Evolutionary conservation across 92 coral and sea anemone genomes (phyloP).

Genomic region (Isaurus tuberculatus): DNA sequence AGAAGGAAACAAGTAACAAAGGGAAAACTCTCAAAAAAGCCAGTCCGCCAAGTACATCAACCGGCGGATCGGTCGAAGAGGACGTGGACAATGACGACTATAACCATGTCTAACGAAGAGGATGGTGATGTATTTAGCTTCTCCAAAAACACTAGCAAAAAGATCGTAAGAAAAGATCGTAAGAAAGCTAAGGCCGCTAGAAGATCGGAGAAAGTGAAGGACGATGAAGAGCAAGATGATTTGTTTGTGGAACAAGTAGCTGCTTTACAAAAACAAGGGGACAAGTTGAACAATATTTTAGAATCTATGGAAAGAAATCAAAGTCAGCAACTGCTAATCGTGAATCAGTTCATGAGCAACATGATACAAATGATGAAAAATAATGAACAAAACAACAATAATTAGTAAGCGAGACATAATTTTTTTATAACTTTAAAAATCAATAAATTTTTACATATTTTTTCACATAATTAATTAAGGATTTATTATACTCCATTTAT

Average conservation of each 20-base stretch:
- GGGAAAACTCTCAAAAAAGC: background rate
- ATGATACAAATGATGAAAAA: background rate
- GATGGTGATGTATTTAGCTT: constrained; percentile 42
- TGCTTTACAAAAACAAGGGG: no score
- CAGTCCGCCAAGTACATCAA: no score
- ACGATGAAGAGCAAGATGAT: no score
- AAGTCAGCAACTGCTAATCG: constrained; percentile 1
- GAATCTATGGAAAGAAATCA: constrained; percentile 51
- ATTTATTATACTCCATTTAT: no score
- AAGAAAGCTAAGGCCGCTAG: background rate
- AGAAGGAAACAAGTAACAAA: background rate
- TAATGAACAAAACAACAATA: background rate
- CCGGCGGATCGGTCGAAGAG: no score
- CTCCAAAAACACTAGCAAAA: constrained; percentile 22
- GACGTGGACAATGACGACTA: background rate
- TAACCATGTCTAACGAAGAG: constrained; percentile 14
- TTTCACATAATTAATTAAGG: background rate
- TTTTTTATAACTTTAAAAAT: background rate
- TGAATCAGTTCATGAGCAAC: no score
- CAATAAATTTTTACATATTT: background rate
- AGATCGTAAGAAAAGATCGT: constrained; percentile 30
- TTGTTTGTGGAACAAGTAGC: no score
- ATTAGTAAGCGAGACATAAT: background rate
- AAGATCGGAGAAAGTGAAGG: constrained; percentile 32
- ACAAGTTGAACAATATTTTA: constrained; percentile 41